phyloP scores from a whole-genome alignment of 2,888 invertebrate genomes.

The Smittia sp. region DNA sequence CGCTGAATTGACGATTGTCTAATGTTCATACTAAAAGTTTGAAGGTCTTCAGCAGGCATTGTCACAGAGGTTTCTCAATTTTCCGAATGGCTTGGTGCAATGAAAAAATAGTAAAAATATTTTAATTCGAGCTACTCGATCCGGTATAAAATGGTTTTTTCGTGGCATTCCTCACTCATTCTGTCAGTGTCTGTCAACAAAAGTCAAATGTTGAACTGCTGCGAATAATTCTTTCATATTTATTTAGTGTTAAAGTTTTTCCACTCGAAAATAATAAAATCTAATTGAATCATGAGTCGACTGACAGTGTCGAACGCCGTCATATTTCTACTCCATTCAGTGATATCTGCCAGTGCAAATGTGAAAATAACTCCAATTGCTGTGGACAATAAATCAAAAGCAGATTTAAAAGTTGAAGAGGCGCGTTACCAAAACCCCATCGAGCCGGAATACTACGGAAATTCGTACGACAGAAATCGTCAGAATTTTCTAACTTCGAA shows the following conservation, averaged over 20 bases:
- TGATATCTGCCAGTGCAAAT: not conserved
- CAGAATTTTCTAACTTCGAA: slow-evolving; percentile 21
- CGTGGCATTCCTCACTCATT: slow-evolving; percentile 11
- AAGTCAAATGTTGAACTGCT: slow-evolving; percentile 6
- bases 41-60: not conserved
- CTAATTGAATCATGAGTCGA: slow-evolving; percentile 26
- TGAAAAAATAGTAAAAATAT: not conserved
- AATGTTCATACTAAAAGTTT: too few species aligned
- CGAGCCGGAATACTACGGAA: slow-evolving; percentile 31
- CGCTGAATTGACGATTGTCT: too few species aligned
- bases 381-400: slow-evolving; percentile 12
- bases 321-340: not conserved
- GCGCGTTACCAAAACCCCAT: slow-evolving; percentile 22
- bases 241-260: not conserved
- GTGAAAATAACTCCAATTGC: slow-evolving; percentile 22
- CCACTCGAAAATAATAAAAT: not conserved
- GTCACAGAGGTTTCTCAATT: slow-evolving; percentile 8
- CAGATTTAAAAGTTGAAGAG: slow-evolving; percentile 26
- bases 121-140: not conserved
- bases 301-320: slow-evolving; percentile 16
- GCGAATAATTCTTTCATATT: too few species aligned
- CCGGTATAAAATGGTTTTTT: slow-evolving; percentile 8
- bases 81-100: not conserved
- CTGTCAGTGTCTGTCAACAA: slow-evolving; percentile 19
- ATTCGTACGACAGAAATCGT: slow-evolving; percentile 7